These are phyloP conservation scores for Aix galericulata DNA, from an alignment of 2,113 vertebrate genomes.

Conservation along the genomic window DNA sequence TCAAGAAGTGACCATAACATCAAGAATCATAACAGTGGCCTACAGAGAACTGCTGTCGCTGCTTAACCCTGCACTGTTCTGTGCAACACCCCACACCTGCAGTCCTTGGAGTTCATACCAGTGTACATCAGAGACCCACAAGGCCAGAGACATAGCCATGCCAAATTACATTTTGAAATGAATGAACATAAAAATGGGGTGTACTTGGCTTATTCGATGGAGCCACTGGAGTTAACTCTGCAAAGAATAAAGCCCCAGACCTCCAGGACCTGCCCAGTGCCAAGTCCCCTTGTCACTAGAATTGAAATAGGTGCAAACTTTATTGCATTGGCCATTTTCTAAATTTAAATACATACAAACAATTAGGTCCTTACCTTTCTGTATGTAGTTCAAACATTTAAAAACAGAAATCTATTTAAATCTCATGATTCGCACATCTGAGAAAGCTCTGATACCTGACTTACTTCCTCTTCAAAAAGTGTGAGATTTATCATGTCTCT, in stretches of 20 bases:
- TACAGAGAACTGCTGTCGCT: neutral
- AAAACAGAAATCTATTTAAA: neutral
- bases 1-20: neutral
- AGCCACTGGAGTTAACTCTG: neutral
- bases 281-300: neutral
- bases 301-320: neutral
- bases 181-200: neutral
- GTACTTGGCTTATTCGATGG: neutral
- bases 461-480: neutral
- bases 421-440: neutral
- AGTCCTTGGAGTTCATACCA: neutral
- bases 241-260: neutral
- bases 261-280: neutral
- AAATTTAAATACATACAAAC: neutral
- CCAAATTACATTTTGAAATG: slow-evolving; percentile 11
- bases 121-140: neutral
- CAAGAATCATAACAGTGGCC: neutral
- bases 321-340: neutral
- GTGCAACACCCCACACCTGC: neutral
- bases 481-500: neutral
- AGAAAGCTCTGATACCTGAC: neutral
- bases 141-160: neutral
- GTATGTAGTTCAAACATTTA: neutral
- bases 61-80: neutral
- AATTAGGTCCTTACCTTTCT: neutral